A percentile compares a stretch with the other conserved stretches of the same genome.
Evolutionary conservation across 2,888 invertebrate species (phyloP).

Genomic region (Drosophila paramelanica): DNA sequence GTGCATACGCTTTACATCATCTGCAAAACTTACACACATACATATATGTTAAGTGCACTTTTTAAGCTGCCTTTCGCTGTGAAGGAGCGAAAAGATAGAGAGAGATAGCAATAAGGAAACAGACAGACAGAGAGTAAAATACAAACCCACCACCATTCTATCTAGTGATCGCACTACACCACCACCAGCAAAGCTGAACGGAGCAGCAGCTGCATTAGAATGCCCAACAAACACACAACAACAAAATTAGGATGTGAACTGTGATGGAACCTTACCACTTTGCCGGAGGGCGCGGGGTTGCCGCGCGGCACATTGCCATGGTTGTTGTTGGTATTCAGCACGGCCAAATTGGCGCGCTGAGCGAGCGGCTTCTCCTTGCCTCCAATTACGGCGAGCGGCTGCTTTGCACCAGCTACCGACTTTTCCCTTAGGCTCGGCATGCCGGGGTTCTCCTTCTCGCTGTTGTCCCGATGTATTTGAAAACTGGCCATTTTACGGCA

Average conservation of each 20-base stretch:
- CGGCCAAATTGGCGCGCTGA: slow-evolving; percentile 69
- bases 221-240: slow-evolving; percentile 34
- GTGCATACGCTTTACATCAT: slow-evolving; percentile 19
- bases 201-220: slow-evolving; percentile 73
- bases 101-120: slow-evolving; percentile 5
- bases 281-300: slow-evolving; percentile 50
- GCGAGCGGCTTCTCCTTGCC: slow-evolving; percentile 66
- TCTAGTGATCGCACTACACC: slow-evolving; percentile 40
- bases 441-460: slow-evolving; percentile 87
- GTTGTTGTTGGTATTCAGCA: slow-evolving; percentile 66
- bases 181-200: slow-evolving; percentile 39
- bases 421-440: slow-evolving; percentile 47
- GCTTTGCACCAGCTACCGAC: slow-evolving; percentile 46
- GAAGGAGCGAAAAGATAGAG: not conserved
- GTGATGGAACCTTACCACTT: slow-evolving; percentile 70
- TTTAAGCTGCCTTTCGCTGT: slow-evolving; percentile 4
- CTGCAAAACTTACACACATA: not conserved
- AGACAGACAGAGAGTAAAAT: slow-evolving; percentile 3
- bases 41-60: not conserved
- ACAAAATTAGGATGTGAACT: slow-evolving; percentile 39
- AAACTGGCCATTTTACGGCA: slow-evolving; percentile 88
- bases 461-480: slow-evolving; percentile 90
- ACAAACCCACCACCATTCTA: slow-evolving; percentile 54
- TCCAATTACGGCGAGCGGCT: slow-evolving; percentile 69
- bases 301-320: slow-evolving; percentile 57